Percentiles rank a stretch among this genome's conserved stretches.
These are phyloP conservation scores for Drosophila pruinosa DNA, from an alignment of 1,140 invertebrate genomes.

Conservation along the genomic window DNA sequence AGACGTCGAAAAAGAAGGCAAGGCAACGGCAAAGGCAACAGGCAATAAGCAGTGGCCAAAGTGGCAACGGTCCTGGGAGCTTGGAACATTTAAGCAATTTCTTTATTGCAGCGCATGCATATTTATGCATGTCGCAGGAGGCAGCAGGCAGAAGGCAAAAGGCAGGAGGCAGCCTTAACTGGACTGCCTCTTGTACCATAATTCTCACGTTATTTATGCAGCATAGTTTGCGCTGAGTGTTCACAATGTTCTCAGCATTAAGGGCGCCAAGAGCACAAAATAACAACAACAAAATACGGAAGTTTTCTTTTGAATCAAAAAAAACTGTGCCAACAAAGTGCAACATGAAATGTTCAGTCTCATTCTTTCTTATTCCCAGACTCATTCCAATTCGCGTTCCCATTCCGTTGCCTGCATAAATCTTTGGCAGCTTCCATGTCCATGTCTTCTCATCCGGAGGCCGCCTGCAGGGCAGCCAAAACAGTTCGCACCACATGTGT, in stretches of 20 bases:
- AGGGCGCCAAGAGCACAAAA: slow-evolving; percentile 60
- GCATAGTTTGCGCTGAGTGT: slow-evolving; percentile 1
- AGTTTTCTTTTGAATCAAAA: slow-evolving; percentile 55
- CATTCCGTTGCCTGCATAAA: slow-evolving; percentile 65
- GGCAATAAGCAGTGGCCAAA: background rate
- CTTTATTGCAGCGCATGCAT: slow-evolving; percentile 73
- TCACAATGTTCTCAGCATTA: slow-evolving; percentile 51
- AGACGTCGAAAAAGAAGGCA: background rate
- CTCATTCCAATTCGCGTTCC: slow-evolving; percentile 19
- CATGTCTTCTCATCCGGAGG: slow-evolving; percentile 23
- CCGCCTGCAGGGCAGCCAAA: slow-evolving; percentile 53
- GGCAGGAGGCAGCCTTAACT: slow-evolving; percentile 21
- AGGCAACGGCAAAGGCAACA: background rate
- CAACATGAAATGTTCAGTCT: slow-evolving; percentile 70
- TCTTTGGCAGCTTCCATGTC: slow-evolving; percentile 29
- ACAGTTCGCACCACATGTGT: background rate
- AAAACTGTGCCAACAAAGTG: slow-evolving; percentile 75
- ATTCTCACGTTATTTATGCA: slow-evolving; percentile 79
- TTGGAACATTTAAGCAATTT: slow-evolving; percentile 74
- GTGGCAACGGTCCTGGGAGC: slow-evolving; percentile 18
- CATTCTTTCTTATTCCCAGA: slow-evolving; percentile 9
- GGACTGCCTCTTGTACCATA: slow-evolving; percentile 62
- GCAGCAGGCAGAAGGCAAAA: background rate
- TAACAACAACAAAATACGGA: slow-evolving; percentile 62
- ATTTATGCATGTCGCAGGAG: slow-evolving; percentile 51